Base-by-base conservation (phyloP, 2,888 invertebrate genomes). In the Malthinus flaveolus region DNA sequence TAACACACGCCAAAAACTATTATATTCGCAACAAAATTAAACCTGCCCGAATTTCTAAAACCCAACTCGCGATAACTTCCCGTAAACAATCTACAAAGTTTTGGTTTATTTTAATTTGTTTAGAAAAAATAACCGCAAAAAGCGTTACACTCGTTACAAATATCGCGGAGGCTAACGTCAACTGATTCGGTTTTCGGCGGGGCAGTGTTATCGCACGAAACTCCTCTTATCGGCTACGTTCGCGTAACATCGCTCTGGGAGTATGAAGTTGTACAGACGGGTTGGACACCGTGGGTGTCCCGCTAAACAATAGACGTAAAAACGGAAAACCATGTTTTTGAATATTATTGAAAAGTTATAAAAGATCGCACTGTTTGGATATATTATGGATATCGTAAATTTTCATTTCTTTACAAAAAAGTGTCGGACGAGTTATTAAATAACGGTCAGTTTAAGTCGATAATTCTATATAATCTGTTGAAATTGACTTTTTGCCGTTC, bases 221-320 rank as follows among this genome's bases (percentile, higher is more conserved):
- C 13, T 15, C 12, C 7, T 7, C 10, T 9, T 23, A 42, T 42
- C 39, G 39, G 13, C n/a, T 1, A 1, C 1, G 1, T 3, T 42
- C 39, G 39, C 15, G 23, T 15, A 42, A n/a, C 6, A 15, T 42
- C 39, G 39, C 15, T 1, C 5, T 23, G 15, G 23, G 11, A 13
- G 15, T 42, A 42, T 42, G 39, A 42, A 42, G 39, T 54, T 60
- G 56, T 56, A 49, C 39, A 52, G 56, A 48, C 53, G 44, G 51
- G 45, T 49, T 59, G 53, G 49, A 56, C 56, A 46, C 61, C 42
- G 57, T 56, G 57, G 61, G 61, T 61, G 57, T 58, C 61, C 56
- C 37, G 35, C 48, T 45, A 52, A 51, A 60, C 60, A 60, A 60
- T 60, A 47, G 53, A 39, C 52, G 46, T 42, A 52, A 23, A 23